Conservation (phyloP, 2,113 vertebrate genomes). For the Tragelaphus scriptus region DNA sequence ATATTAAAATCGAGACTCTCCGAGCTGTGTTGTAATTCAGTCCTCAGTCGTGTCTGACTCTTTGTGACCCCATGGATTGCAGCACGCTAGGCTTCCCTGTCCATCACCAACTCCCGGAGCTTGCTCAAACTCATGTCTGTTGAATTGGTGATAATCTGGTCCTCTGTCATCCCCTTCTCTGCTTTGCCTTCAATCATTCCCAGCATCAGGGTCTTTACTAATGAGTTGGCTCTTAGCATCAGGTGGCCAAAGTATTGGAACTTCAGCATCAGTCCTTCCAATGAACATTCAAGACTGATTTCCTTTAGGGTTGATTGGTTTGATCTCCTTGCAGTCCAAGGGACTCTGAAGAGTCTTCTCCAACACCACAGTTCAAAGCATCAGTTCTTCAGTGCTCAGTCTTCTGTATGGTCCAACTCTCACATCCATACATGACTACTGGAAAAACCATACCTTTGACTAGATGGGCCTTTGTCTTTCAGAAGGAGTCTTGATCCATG, state of each 20-base stretch:
- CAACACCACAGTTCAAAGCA: neutral
- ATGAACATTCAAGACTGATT: neutral
- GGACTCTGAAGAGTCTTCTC: neutral
- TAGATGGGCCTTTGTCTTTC: neutral
- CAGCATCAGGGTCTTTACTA: neutral
- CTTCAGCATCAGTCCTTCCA: neutral
- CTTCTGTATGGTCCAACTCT: neutral
- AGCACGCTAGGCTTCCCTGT: neutral
- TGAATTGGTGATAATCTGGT: accelerated
- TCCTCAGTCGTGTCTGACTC: neutral
- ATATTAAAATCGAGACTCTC: neutral
- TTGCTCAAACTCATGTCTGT: neutral
- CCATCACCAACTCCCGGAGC: neutral
- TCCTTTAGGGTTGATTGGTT: neutral
- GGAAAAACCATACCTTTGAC: neutral
- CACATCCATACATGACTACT: neutral
- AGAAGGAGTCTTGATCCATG: neutral
- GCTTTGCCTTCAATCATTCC: neutral
- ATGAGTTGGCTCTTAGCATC: neutral
- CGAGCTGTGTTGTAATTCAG: neutral
- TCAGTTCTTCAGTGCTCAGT: neutral
- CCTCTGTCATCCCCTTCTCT: neutral
- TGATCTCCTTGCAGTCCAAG: neutral
- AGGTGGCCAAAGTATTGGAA: neutral
- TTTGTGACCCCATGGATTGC: neutral